Conservation (phyloP, 1,140 invertebrate species). For the Drosophila sproati region DNA sequence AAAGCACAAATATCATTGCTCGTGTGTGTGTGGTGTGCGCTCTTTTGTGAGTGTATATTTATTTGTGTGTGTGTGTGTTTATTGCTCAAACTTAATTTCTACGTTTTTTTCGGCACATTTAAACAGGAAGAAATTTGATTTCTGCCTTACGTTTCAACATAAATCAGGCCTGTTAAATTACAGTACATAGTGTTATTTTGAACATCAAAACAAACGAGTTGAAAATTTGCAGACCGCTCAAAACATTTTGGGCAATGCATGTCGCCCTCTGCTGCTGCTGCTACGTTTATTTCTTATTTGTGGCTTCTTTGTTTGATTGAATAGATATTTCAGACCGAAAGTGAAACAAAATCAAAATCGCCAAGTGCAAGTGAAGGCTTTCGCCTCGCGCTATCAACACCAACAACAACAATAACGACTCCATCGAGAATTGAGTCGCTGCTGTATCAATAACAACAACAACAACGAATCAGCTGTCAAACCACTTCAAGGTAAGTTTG, state of each 20-base stretch:
- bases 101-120: constrained; percentile 26
- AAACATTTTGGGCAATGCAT: constrained; percentile 30
- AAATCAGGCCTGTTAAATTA: constrained; percentile 7
- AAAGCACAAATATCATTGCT: constrained; percentile 39
- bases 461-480: constrained; percentile 54
- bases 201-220: background rate
- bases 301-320: constrained; percentile 26
- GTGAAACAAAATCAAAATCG: constrained; percentile 24
- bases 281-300: constrained; percentile 27
- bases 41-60: constrained; percentile 24
- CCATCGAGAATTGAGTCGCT: constrained; percentile 38
- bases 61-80: constrained; percentile 32
- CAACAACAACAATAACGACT: background rate
- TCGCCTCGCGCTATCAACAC: constrained; percentile 21
- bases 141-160: background rate
- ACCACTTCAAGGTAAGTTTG: constrained; percentile 74
- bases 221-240: constrained; percentile 4
- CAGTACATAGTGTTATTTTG: background rate
- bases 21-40: constrained; percentile 12
- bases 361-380: constrained; percentile 40
- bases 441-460: constrained; percentile 8
- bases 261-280: background rate
- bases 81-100: constrained; percentile 42
- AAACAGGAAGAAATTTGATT: constrained; percentile 15
- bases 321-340: constrained; percentile 32